Percentiles rank a stretch among this genome's conserved stretches.
These are phyloP conservation scores for Camponotus fellah DNA, from an alignment of 2,888 invertebrate species.

Conservation along the genomic window DNA sequence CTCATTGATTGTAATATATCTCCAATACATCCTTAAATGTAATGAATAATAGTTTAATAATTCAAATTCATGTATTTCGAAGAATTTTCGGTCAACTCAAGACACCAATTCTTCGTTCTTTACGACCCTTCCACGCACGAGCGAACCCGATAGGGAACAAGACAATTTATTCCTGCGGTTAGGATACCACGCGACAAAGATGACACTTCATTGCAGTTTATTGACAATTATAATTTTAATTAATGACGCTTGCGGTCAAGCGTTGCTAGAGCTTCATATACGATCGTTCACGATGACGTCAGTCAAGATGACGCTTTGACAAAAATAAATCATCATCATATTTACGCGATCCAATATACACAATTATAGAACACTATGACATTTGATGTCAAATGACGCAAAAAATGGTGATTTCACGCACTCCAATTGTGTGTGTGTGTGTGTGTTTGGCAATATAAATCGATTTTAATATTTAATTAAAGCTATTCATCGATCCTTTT, in stretches of 20 bases:
- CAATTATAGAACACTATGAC: neutral
- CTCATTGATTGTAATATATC: too few relatives aligned
- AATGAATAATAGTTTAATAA: neutral
- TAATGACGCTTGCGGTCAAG: neutral
- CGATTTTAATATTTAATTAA: constrained; percentile 4
- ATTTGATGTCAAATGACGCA: neutral
- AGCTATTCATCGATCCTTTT: neutral
- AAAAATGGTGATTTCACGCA: neutral
- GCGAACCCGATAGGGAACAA: neutral
- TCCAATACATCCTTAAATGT: too few relatives aligned
- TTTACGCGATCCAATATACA: constrained; percentile 8
- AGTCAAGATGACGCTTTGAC: constrained; percentile 35
- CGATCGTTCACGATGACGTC: neutral
- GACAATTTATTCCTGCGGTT: constrained; percentile 14
- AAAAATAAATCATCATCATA: constrained; percentile 27
- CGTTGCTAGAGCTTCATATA: neutral
- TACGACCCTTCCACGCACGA: constrained; percentile 8
- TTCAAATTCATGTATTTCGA: neutral
- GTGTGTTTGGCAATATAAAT: neutral
- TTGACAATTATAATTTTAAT: constrained; percentile 51
- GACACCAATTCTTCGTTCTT: neutral
- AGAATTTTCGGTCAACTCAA: neutral
- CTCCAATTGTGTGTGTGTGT: neutral
- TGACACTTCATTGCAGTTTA: constrained; percentile 6
- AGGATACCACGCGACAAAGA: neutral